Percentiles rank a stretch among this genome's conserved stretches.
These are phyloP conservation scores for Stramonita haemastoma DNA, from an alignment of 2,888 invertebrate species.

Conservation along the genomic window DNA sequence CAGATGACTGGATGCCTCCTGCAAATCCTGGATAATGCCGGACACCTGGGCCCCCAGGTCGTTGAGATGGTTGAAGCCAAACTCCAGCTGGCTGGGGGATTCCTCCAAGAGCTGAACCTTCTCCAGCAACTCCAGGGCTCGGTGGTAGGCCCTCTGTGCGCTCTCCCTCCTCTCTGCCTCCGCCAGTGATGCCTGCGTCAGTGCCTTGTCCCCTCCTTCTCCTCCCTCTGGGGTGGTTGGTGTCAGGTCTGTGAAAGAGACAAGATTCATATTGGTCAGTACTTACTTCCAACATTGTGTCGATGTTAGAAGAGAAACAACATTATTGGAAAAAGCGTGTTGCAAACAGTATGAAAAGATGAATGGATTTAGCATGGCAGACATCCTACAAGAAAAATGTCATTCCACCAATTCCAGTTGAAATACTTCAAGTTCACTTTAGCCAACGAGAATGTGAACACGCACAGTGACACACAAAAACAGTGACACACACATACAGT, in stretches of 20 bases:
- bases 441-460: no score
- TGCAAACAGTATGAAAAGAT: no score
- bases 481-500: no score
- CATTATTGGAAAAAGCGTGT: no score
- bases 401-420: no score
- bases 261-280: background rate
- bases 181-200: background rate
- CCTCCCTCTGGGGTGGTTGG: conserved; percentile 1
- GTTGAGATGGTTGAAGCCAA: conserved; percentile 10
- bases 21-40: conserved; percentile 29
- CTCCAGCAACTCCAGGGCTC: conserved; percentile 31
- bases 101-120: conserved; percentile 27
- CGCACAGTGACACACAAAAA: no score
- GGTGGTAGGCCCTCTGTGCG: conserved; percentile 34
- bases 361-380: no score
- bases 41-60: conserved; percentile 37
- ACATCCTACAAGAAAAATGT: no score
- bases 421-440: no score
- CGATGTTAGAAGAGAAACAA: no score
- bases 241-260: conserved; percentile 29
- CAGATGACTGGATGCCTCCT: conserved; percentile 37
- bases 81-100: background rate
- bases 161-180: conserved; percentile 26
- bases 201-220: conserved; percentile 5
- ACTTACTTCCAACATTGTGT: no score